Conservation (phyloP, 1,140 invertebrate genomes). For the Tetramorium alpestre region DNA sequence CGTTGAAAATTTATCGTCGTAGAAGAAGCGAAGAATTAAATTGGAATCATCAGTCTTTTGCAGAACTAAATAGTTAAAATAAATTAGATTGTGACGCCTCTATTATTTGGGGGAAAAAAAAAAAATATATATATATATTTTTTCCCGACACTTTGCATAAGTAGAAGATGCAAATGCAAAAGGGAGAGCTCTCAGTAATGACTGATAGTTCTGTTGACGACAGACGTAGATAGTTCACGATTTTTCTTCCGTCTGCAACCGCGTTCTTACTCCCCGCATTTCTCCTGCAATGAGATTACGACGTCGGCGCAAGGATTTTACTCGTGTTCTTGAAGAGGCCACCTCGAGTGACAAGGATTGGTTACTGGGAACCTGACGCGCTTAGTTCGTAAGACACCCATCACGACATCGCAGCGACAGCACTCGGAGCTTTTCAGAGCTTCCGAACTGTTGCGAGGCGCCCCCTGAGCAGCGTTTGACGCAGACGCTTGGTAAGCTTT, state of each 20-base stretch:
- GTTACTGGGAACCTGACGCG: conserved; percentile 22
- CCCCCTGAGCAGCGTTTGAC: conserved; percentile 51
- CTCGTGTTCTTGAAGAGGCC: not conserved
- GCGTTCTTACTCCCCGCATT: not conserved
- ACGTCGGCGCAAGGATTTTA: not conserved
- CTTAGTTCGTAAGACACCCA: conserved; percentile 36
- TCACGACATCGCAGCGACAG: conserved; percentile 59
- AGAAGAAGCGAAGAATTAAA: not conserved
- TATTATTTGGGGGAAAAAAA: not conserved
- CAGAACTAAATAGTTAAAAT: not conserved
- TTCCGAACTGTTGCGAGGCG: conserved; percentile 46
- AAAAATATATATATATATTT: not conserved
- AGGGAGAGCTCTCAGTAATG: not conserved
- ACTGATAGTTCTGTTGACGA: not conserved
- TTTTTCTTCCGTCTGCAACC: not conserved
- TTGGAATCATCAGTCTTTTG: not conserved
- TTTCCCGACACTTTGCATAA: not conserved
- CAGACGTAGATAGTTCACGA: not conserved
- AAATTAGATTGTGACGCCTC: not conserved
- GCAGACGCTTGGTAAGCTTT: conserved; percentile 39
- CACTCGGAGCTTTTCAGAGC: conserved; percentile 70
- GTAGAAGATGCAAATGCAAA: not conserved
- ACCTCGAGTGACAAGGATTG: not conserved
- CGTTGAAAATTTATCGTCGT: not conserved
- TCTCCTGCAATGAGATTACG: conserved; percentile 14